Base-by-base conservation (phyloP, 2,888 invertebrate species). In the Drosophila nigritarsus region DNA sequence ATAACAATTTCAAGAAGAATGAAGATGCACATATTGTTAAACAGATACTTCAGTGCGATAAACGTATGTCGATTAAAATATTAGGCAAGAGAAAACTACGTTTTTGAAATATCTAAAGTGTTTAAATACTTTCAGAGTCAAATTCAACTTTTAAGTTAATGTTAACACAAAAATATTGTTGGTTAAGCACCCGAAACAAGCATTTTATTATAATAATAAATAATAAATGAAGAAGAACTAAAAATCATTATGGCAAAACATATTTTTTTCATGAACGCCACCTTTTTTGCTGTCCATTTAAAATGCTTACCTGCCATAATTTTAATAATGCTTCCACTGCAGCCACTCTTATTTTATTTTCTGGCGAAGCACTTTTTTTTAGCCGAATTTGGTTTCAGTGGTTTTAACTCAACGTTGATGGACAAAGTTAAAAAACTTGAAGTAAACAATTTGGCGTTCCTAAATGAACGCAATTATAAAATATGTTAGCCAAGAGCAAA, bases 1-100 rank as follows among this genome's bases (percentile, higher is more conserved):
- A 49, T 58, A 42, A 56, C 60, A 61, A 38, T 63, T 61, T 34
- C 51, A 42, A 40, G 48, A 36, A 51, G 42, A 63, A 45, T 60
- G 24, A 48, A 58, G 32, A 55, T 67, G 54, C 63, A 73, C 59
- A 83, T 70, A 64, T 73, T 63, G 36, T 32, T n/a, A 34, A 53
- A 68, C 38, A 62, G 8, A 24, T 45, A 24, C 15, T 24, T 24
- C 15, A 24, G 32, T 34, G 32, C 1, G 2, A 34, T 9, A 34
- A 20, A 54, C 8, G 15, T 9, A 24, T 13, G 18, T 42, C 29
- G 60, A 72, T 36, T 56, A 20, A 65, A 73, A 54, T 61, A 60
- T 69, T 48, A 30, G 36, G 45, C 27, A 67, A 42, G 63, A 62
- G 63, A 56, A 45, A 11, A 58, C 40, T 30, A 15, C 2, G 6